Base-by-base conservation (phyloP, 2,113 vertebrate species). In the Struthio camelus region DNA sequence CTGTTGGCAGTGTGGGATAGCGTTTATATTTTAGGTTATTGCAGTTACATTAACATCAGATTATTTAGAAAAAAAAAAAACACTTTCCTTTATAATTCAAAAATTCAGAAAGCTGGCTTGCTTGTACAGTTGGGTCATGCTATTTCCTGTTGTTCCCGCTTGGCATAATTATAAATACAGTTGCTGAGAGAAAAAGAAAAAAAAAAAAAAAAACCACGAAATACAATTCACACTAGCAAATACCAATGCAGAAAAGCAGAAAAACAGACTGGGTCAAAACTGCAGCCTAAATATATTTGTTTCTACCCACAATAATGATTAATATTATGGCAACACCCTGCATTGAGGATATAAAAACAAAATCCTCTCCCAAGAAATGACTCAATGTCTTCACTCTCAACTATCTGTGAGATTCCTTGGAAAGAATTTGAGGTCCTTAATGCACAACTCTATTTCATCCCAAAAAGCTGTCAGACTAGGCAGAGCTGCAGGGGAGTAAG, bases 311-410 rank as follows among this genome's bases (percentile, higher is more conserved):
- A 97, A 97, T 97, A 95, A 97, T 95, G 91, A 97, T 96, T 89
- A 96, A 94, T 97, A 97, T 97, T 96, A 97, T 92, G 95, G 91
- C 94, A 97, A 98, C 97, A 98, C 80, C 69, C 96, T 97, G 34
- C 56, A 94, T 54, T 95, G 85, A 88, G 97, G 97, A 96, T 96
- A 96, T 95, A 96, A 98, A 98, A 95, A 72, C 97, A 98, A 87
- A 96, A 90, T 96, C 84, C 70, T 96, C 94, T 97, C 97, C 97
- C 96, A 97, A 97, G 93, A 97, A 96, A 96, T 98, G 86, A 98
- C 95, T 98, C 96, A 97, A 69, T 83, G 93, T 91, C 95, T 96
- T 94, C 42, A 67, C 62, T 97, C 95, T 85, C 96, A 97, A 69
- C 96, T 97, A 94, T 85, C 95, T 97, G 86, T 40, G 81, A 96